These are phyloP conservation scores for Andrena cerasifolii DNA, from an alignment of 1,140 invertebrate genomes.

Conservation along the genomic window DNA sequence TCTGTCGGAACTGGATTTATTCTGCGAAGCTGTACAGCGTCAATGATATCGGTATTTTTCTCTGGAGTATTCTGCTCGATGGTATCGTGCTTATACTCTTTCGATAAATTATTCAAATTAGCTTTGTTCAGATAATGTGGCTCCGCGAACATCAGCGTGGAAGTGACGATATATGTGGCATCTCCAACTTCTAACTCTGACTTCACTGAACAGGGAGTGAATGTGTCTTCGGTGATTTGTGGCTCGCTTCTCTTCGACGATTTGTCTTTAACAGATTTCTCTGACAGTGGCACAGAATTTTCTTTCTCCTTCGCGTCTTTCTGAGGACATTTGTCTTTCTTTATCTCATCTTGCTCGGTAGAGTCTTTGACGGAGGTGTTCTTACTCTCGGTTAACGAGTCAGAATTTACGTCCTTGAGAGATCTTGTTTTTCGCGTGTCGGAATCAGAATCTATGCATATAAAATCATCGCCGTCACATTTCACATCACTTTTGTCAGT, in stretches of 20 bases:
- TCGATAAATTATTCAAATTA: conserved; percentile 42
- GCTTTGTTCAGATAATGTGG: conserved; percentile 41
- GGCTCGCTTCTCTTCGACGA: background rate
- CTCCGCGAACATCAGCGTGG: conserved; percentile 69
- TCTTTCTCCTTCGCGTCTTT: conserved; percentile 44
- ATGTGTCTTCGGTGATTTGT: background rate
- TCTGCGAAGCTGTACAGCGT: conserved; percentile 76
- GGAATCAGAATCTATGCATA: conserved; percentile 52
- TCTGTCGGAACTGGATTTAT: conserved; percentile 62
- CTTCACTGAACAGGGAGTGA: conserved; percentile 49
- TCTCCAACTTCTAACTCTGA: conserved; percentile 76
- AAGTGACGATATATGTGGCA: conserved; percentile 75
- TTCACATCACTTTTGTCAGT: conserved; percentile 54
- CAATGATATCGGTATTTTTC: conserved; percentile 77
- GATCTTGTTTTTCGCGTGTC: conserved; percentile 45
- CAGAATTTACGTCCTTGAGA: conserved; percentile 20
- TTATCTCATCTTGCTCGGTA: background rate
- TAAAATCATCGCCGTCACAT: conserved; percentile 33
- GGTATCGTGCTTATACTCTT: conserved; percentile 23
- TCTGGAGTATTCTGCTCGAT: conserved; percentile 59
- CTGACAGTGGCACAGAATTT: conserved; percentile 20
- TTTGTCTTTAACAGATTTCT: background rate
- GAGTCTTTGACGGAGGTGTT: background rate
- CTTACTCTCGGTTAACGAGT: conserved; percentile 3
- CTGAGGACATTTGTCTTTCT: background rate